Percentiles rank a stretch among this genome's conserved stretches.
Evolutionary conservation across 2,113 vertebrate genomes (phyloP).

Genomic region (Pseudopodoces humilis): DNA sequence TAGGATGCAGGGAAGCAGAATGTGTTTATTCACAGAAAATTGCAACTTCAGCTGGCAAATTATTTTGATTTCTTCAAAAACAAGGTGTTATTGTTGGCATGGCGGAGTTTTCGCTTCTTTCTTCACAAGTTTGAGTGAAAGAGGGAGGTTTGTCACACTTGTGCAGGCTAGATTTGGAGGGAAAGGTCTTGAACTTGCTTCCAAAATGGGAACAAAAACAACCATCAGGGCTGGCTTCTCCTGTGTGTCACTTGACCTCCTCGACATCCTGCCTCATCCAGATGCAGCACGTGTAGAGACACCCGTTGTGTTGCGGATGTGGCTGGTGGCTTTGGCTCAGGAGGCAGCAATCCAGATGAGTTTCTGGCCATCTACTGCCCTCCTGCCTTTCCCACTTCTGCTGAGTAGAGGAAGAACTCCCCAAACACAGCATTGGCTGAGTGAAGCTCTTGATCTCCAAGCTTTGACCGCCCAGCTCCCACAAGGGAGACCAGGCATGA

Average conservation of each 20-base stretch:
- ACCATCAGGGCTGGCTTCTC: neutral
- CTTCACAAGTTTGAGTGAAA: neutral
- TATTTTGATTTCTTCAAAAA: neutral
- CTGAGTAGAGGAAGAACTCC: neutral
- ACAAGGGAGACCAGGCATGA: neutral
- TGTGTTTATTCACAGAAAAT: neutral
- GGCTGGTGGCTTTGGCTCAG: neutral
- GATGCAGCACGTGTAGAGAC: neutral
- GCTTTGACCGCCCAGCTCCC: neutral
- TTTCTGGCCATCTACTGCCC: neutral
- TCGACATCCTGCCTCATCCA: neutral
- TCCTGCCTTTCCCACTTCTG: neutral
- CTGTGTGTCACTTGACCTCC: neutral
- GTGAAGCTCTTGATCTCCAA: neutral
- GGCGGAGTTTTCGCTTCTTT: neutral
- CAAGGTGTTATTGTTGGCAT: neutral
- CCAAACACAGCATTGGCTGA: neutral
- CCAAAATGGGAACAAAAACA: neutral
- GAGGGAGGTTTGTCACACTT: neutral
- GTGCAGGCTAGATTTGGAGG: neutral
- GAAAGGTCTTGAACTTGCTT: neutral
- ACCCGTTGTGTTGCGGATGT: rapidly evolving
- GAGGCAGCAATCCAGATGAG: neutral
- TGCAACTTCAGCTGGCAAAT: neutral
- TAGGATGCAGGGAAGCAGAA: neutral